phyloP scores from a whole-genome alignment of 2,113 vertebrate genomes.

The Bungarus multicinctus region DNA sequence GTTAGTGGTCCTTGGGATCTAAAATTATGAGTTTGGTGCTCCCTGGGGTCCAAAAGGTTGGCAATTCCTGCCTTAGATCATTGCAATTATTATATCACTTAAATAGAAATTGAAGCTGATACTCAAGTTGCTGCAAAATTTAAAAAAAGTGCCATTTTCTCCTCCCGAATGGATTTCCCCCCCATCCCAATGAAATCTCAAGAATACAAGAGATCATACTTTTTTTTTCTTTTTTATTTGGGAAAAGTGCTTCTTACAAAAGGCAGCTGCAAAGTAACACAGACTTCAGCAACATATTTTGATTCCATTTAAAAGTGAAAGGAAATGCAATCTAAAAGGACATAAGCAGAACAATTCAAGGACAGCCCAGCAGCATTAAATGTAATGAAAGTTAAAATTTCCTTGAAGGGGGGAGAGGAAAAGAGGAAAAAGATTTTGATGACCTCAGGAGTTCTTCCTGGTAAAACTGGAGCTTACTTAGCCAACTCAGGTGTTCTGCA shows the following conservation, averaged over 20 bases:
- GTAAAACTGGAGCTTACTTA: conserved; percentile 54
- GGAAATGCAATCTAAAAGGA: conserved; percentile 62
- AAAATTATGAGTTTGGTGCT: no score
- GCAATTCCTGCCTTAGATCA: not conserved
- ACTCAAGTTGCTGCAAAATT: not conserved
- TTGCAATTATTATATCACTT: not conserved
- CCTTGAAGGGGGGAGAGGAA: not conserved
- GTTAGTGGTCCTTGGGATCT: no score
- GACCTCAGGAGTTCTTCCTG: conserved; percentile 49
- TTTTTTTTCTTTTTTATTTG: conserved; percentile 74
- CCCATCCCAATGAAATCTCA: not conserved
- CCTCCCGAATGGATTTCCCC: not conserved
- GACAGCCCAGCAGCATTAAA: conserved; percentile 67
- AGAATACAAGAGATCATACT: not conserved
- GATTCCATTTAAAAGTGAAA: conserved; percentile 71
- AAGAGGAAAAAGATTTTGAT: conserved; percentile 40
- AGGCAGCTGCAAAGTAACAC: conserved; percentile 79
- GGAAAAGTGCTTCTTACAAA: conserved; percentile 85
- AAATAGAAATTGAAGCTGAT: not conserved
- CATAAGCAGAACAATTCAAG: conserved; percentile 63
- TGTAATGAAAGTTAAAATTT: conserved; percentile 66
- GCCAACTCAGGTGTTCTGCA: conserved; percentile 15
- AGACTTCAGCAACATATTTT: conserved; percentile 73
- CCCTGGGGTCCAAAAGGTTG: no score
- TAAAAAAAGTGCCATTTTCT: not conserved